Conservation (phyloP, 1,140 invertebrate genomes). For the Drosophila nannoptera region DNA sequence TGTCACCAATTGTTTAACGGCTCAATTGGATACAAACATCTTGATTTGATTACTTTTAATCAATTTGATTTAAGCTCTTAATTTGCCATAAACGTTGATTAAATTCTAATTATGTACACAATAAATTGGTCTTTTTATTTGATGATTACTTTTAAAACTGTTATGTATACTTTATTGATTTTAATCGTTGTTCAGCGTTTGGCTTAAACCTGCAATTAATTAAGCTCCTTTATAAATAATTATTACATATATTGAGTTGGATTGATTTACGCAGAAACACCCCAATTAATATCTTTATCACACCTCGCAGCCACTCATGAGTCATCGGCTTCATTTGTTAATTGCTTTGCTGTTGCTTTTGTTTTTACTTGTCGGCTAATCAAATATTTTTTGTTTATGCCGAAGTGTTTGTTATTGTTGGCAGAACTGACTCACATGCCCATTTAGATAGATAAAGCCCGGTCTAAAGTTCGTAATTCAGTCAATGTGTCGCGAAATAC, state of each 20-base stretch:
- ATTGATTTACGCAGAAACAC: conserved; percentile 4
- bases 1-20: conserved; percentile 27
- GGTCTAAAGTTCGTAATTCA: conserved; percentile 11
- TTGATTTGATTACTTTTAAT: conserved; percentile 15
- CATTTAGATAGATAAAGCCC: background rate
- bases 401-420: conserved; percentile 3
- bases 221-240: background rate
- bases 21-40: conserved; percentile 28
- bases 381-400: conserved; percentile 31
- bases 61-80: conserved; percentile 23
- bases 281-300: conserved; percentile 1
- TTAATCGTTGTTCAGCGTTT: background rate
- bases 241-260: background rate
- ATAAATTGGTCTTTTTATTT: conserved; percentile 50
- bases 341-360: conserved; percentile 15
- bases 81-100: conserved; percentile 44
- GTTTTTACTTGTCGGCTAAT: conserved; percentile 23
- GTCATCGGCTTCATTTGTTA: conserved; percentile 20
- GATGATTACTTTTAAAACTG: background rate
- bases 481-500: conserved; percentile 24
- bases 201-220: background rate
- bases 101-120: conserved; percentile 34
- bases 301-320: background rate
- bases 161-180: background rate
- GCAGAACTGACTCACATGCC: conserved; percentile 15